Percentiles rank a stretch among this genome's conserved stretches.
These are phyloP conservation scores for Adelges cooleyi DNA, from an alignment of 1,140 invertebrate genomes.

Conservation along the genomic window DNA sequence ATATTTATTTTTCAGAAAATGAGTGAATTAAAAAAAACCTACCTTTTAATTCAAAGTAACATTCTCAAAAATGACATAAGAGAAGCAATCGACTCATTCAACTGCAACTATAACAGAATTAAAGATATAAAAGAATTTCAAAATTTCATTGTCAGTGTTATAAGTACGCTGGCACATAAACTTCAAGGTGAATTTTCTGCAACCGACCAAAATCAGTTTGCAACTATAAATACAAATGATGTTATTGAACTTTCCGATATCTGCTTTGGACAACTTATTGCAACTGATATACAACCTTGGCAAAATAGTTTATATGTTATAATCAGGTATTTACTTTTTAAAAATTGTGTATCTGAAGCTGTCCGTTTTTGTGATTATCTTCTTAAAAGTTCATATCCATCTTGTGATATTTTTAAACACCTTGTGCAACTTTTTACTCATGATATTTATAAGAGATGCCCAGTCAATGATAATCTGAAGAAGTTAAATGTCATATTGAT, in stretches of 20 bases:
- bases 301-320: constrained; percentile 27
- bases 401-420: neutral
- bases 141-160: constrained; percentile 7
- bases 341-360: constrained; percentile 1
- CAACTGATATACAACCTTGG: neutral
- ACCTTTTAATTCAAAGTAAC: constrained; percentile 1
- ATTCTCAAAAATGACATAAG: neutral
- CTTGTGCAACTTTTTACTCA: constrained; percentile 14
- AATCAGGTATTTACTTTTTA: constrained; percentile 6
- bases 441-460: constrained; percentile 1
- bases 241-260: neutral
- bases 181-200: neutral
- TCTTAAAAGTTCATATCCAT: neutral
- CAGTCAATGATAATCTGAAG: constrained; percentile 19
- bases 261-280: neutral
- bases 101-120: neutral
- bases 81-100: neutral
- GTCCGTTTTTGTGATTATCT: constrained; percentile 4
- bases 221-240: neutral
- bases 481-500: constrained; percentile 17
- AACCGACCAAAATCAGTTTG: neutral
- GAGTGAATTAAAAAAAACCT: constrained; percentile 16
- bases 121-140: constrained; percentile 13
- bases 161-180: constrained; percentile 8
- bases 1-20: constrained; percentile 4